phyloP scores from a whole-genome alignment of 53 echinoderm and acorn worm species.

The Hippasteria phrygiana region DNA sequence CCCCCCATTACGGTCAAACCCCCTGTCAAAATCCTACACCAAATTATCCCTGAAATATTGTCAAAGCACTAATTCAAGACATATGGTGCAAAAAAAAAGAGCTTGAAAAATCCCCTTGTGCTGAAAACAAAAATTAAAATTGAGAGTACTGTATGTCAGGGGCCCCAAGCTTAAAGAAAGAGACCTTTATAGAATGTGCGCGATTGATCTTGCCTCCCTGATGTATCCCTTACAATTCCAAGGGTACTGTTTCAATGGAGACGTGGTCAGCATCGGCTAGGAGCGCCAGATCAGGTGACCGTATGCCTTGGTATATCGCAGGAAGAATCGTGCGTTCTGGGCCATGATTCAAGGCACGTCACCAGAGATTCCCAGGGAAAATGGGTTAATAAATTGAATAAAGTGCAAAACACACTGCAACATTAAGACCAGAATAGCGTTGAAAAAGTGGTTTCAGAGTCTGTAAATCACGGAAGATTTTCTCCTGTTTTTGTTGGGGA shows the following conservation, averaged over 20 bases:
- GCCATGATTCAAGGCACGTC: constrained; percentile 23
- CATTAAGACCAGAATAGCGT: background rate
- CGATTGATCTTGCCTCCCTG: constrained; percentile 52
- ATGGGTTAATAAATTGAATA: constrained; percentile 61
- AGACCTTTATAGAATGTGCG: constrained; percentile 16
- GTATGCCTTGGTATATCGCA: constrained; percentile 4
- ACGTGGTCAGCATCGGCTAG: constrained; percentile 36
- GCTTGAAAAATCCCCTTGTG: background rate
- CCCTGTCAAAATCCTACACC: background rate
- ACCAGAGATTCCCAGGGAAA: constrained; percentile 57
- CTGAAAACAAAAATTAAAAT: constrained; percentile 21
- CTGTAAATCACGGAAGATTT: too few species aligned
- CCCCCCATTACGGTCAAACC: background rate
- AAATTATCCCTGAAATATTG: background rate
- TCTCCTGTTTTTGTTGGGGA: too few species aligned
- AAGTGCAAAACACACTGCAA: constrained; percentile 18
- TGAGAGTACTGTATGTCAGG: background rate
- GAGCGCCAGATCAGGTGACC: constrained; percentile 39
- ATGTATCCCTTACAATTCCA: constrained; percentile 55
- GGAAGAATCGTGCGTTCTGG: constrained; percentile 21
- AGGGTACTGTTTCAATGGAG: constrained; percentile 57
- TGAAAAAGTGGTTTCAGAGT: constrained; percentile 13
- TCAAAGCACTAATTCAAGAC: constrained; percentile 43
- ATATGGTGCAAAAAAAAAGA: constrained; percentile 10
- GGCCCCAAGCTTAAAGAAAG: constrained; percentile 36